Percentiles rank a stretch among this genome's conserved stretches.
These are phyloP conservation scores for Barbus barbus DNA, from an alignment of 2,113 vertebrate species.

Conservation along the genomic window DNA sequence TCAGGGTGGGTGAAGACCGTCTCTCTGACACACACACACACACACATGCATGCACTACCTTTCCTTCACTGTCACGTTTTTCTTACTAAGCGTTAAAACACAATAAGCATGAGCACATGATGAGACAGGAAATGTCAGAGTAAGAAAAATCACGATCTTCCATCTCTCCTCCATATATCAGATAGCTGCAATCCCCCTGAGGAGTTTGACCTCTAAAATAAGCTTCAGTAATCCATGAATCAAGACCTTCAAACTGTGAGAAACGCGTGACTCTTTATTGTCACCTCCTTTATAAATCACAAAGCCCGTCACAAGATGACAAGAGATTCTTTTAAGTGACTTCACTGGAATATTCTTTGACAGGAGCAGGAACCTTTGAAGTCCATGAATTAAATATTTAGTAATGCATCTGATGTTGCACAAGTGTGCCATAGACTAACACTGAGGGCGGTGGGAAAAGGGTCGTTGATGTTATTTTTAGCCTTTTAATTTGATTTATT, in stretches of 20 bases:
- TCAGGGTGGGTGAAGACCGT: background rate
- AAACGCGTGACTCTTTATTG: constrained; percentile 25
- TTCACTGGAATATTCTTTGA: constrained; percentile 10
- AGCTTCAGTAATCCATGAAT: constrained; percentile 28
- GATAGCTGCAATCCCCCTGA: constrained; percentile 1
- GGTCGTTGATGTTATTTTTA: background rate
- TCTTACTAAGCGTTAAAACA: constrained; percentile 3
- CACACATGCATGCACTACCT: background rate
- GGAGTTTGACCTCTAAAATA: constrained; percentile 25
- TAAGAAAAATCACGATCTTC: constrained; percentile 3
- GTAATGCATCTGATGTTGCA: constrained; percentile 3
- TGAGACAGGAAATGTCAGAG: constrained; percentile 12
- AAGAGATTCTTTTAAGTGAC: constrained; percentile 10
- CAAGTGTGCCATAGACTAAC: background rate
- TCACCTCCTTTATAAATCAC: constrained; percentile 33
- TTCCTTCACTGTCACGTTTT: constrained; percentile 22
- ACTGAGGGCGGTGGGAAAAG: background rate
- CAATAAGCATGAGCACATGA: constrained; percentile 20
- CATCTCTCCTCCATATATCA: background rate
- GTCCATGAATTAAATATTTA: constrained; percentile 19
- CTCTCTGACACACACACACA: background rate
- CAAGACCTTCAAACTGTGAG: constrained; percentile 12
- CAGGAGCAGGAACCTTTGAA: constrained; percentile 25
- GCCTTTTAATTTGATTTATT: background rate
- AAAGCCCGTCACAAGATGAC: constrained; percentile 30